Evolutionary conservation across 2,113 vertebrate genomes (phyloP), one percentile per base, ranked within the genome.

Genomic region (Talpa occidentalis): DNA sequence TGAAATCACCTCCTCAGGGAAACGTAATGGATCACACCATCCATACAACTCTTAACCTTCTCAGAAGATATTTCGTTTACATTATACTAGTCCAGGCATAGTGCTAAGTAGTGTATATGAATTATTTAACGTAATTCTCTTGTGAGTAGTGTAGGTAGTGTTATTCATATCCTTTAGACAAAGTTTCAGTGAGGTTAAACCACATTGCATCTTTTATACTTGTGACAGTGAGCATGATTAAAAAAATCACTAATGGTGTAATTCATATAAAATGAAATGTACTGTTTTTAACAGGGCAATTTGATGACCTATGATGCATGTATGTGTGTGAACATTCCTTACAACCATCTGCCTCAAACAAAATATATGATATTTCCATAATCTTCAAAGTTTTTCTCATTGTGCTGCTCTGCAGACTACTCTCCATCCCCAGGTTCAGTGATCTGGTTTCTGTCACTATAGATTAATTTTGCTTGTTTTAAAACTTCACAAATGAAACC

Each of bases 91-190:
- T 78, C 47, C 49, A 87, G 44, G 5, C 54, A 83, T 94, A 94
- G 81, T 94, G 30, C 47, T 96, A 94, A 96, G 81, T 95, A 77
- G 66, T 56, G 42, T 88, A 9, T 80, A 64, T 93, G 35, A 94
- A 94, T 95, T 90, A 94, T 91, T 95, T 95, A 94, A 89, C 80
- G 62, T 78, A 83, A 54, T 93, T 96, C 32, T 78, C 37, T 95
- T 94, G 49, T 69, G 12, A 62, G 52, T 62, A 47, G 12, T 56
- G 32, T 60, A 32, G 32, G 40, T 59, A 93, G 28, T 69, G 69
- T 85, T 49, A 92, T 54, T 80, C 22, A 73, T 90, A 76, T 52
- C 74, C 95, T 84, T 77, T 83, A 88, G 56, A 66, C 90, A 88
- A 92, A 91, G 7, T 2, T 82, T 90, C 76, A 69, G 4, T 21